Percentiles rank a stretch among this genome's conserved stretches.
Conservation (phyloP, 2,113 vertebrate genomes). For the Scomber japonicus region DNA sequence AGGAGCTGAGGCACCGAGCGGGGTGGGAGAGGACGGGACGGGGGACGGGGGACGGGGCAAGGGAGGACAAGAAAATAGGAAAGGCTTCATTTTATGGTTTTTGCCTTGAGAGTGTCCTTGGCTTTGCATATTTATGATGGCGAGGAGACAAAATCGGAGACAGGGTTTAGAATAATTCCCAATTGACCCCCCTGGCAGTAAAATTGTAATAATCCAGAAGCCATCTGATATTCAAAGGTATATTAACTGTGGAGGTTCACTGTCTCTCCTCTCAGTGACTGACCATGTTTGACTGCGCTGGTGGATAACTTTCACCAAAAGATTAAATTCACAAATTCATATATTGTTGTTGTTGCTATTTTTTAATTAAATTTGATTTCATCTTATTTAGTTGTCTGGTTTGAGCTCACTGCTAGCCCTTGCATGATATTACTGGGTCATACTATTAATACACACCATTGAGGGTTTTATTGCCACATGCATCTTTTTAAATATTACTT, state of each 20-base stretch:
- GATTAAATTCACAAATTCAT: neutral
- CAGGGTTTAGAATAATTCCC: conserved; percentile 74
- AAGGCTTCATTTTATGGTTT: conserved; percentile 65
- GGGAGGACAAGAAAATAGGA: conserved; percentile 39
- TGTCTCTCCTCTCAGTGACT: conserved; percentile 38
- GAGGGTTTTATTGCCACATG: conserved; percentile 40
- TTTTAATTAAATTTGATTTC: conserved; percentile 6
- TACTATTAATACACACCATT: conserved; percentile 69
- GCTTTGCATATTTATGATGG: conserved; percentile 75
- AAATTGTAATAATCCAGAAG: conserved; percentile 71
- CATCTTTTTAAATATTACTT: conserved; percentile 58
- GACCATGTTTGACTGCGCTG: conserved; percentile 3
- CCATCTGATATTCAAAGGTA: conserved; percentile 65
- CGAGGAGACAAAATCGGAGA: conserved; percentile 56
- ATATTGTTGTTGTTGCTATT: neutral
- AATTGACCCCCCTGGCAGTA: conserved; percentile 64
- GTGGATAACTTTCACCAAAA: conserved; percentile 2
- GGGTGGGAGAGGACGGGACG: conserved; percentile 16
- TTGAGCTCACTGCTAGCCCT: conserved; percentile 30
- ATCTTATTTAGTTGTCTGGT: neutral
- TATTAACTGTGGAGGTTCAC: conserved; percentile 62
- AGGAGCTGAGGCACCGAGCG: neutral
- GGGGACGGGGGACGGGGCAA: conserved; percentile 1
- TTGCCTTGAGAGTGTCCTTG: conserved; percentile 69
- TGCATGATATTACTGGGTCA: conserved; percentile 76